Evolutionary conservation across 2,797 vertebrate genomes (phyloP).

Genomic region (Phrynocephalus vlangalii): DNA sequence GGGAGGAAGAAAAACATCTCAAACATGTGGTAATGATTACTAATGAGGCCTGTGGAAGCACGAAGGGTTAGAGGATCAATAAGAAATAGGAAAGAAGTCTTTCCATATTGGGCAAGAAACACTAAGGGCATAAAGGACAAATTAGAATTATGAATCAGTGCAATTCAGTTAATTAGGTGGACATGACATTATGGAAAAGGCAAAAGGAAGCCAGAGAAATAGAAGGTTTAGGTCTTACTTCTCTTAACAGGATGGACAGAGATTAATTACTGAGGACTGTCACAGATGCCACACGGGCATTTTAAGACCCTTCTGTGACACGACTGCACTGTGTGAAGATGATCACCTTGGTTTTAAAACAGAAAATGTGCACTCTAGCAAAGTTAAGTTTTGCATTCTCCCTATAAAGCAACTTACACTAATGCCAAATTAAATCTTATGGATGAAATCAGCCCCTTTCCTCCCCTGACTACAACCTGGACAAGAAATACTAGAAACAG

Average conservation of each 20-base stretch:
- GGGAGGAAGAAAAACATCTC: background rate
- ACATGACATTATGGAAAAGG: background rate
- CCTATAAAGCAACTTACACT: background rate
- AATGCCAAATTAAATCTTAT: background rate
- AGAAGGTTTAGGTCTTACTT: background rate
- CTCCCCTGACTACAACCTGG: background rate
- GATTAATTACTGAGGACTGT: background rate
- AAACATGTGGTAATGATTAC: background rate
- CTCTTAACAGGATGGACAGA: background rate
- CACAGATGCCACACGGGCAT: background rate
- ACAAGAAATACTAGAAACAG: background rate
- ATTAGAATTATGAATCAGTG: background rate
- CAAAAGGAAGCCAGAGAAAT: background rate
- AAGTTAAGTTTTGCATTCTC: background rate
- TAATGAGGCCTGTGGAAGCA: background rate
- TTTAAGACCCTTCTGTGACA: background rate
- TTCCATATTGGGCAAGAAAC: background rate
- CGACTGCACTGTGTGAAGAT: background rate
- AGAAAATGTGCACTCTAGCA: background rate
- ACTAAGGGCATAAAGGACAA: background rate
- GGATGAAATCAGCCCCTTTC: background rate
- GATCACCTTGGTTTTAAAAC: background rate
- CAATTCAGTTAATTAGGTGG: constrained; percentile 1
- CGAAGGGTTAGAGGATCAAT: background rate
- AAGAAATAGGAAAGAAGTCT: background rate